Percentiles rank a stretch among this genome's conserved stretches.
phyloP scores from a whole-genome alignment of 2,888 invertebrate species.

The Melanotus villosus region DNA sequence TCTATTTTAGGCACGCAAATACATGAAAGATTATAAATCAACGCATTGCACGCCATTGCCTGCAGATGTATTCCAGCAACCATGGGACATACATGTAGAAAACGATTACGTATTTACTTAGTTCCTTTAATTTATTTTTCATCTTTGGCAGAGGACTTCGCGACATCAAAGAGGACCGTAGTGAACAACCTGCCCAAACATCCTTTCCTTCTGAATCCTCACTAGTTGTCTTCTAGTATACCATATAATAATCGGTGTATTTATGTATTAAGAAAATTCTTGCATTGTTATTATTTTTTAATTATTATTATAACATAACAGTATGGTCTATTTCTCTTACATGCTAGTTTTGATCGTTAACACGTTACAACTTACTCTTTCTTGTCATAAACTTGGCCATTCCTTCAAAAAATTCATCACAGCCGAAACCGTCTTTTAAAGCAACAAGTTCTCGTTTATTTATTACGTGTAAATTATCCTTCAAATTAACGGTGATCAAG shows the following conservation, averaged over 20 bases:
- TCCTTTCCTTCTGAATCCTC: background rate
- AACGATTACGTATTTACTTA: constrained; percentile 65
- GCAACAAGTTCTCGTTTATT: constrained; percentile 77
- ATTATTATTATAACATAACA: background rate
- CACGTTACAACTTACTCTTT: constrained; percentile 24
- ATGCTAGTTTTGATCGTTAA: background rate
- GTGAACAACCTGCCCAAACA: background rate
- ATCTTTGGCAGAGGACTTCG: constrained; percentile 13
- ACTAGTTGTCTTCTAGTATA: background rate
- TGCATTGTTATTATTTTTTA: constrained; percentile 14
- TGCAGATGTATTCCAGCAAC: constrained; percentile 73
- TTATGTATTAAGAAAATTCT: constrained; percentile 5
- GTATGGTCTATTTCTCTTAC: background rate
- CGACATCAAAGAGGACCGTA: constrained; percentile 49
- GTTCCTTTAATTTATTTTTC: constrained; percentile 46
- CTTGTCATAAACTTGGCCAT: background rate
- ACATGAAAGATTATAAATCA: constrained; percentile 88
- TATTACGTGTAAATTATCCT: constrained; percentile 75
- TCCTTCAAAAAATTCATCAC: constrained; percentile 4
- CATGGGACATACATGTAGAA: constrained; percentile 70
- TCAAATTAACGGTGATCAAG: constrained; percentile 75
- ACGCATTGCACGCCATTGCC: constrained; percentile 91
- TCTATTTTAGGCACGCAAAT: constrained; percentile 78
- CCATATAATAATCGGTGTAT: background rate
- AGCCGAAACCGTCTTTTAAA: background rate